These are phyloP conservation scores for Caranx melampygus DNA, from an alignment of 2,113 vertebrate genomes.

Conservation along the genomic window DNA sequence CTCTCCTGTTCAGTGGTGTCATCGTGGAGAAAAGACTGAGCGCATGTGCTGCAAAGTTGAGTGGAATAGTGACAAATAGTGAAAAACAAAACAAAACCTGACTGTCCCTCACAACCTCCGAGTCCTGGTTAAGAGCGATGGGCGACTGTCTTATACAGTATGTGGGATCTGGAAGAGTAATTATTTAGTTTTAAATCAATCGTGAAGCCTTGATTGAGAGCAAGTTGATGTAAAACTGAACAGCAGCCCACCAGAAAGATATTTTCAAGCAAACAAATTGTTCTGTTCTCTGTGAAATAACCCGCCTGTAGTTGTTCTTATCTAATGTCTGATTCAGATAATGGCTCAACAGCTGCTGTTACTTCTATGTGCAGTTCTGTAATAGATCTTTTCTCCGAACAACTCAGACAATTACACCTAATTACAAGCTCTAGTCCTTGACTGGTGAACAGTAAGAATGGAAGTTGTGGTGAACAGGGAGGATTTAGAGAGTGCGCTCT, in stretches of 20 bases:
- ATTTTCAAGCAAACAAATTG: constrained; percentile 38
- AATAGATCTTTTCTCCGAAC: constrained; percentile 23
- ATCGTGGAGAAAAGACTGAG: constrained; percentile 1
- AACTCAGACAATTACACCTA: constrained; percentile 41
- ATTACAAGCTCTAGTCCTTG: constrained; percentile 47
- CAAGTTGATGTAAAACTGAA: constrained; percentile 11
- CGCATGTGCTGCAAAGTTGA: neutral
- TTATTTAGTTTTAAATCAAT: constrained; percentile 20
- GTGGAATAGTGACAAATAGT: neutral
- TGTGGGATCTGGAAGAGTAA: neutral
- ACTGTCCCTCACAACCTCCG: neutral
- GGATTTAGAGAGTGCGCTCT: constrained; percentile 19
- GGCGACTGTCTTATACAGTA: neutral
- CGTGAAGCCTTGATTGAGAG: constrained; percentile 8
- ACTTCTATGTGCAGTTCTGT: constrained; percentile 23
- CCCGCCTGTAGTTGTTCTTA: constrained; percentile 50
- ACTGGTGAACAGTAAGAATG: constrained; percentile 46
- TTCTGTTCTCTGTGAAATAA: constrained; percentile 48
- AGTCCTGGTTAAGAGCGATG: neutral
- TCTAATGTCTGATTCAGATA: constrained; percentile 27
- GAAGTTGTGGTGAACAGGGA: constrained; percentile 44
- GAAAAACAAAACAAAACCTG: no score
- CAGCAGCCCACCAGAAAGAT: constrained; percentile 17
- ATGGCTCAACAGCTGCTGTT: constrained; percentile 29
- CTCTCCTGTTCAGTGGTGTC: constrained; percentile 29